phyloP scores from a whole-genome alignment of 2,888 invertebrate species.

The Drosophila rellima region DNA sequence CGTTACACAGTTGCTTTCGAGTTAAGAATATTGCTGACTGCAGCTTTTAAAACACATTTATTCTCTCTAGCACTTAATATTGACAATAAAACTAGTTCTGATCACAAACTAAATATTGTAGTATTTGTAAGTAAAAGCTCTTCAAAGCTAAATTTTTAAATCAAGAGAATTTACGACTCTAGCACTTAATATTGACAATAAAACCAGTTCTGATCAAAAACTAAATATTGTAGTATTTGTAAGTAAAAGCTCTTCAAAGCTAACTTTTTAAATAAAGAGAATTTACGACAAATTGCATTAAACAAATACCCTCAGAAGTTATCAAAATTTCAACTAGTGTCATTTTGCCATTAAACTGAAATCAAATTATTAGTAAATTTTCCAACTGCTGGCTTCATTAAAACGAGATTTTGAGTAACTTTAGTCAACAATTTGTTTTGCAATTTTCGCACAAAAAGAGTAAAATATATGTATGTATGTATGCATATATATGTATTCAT shows the following conservation, averaged over 20 bases:
- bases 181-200: no score
- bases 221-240: no score
- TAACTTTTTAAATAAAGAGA: background rate
- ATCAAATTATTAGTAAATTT: conserved; percentile 37
- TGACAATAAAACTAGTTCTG: no score
- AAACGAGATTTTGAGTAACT: conserved; percentile 43
- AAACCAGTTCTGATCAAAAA: no score
- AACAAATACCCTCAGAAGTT: background rate
- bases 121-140: no score
- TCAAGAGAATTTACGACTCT: background rate
- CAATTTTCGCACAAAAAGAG: conserved; percentile 15
- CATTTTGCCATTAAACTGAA: conserved; percentile 21
- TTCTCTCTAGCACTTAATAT: no score
- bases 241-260: no score
- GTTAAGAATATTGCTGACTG: no score
- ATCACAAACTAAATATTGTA: no score
- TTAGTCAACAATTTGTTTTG: conserved; percentile 38
- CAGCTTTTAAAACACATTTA: no score
- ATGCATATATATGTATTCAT: background rate
- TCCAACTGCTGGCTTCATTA: conserved; percentile 46
- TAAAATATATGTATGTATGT: conserved; percentile 15
- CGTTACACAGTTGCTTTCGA: no score
- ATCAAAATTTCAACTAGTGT: background rate
- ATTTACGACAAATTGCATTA: background rate
- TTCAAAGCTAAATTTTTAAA: background rate